phyloP scores from a whole-genome alignment of 1,140 invertebrate species.

The Tenebrio molitor region DNA sequence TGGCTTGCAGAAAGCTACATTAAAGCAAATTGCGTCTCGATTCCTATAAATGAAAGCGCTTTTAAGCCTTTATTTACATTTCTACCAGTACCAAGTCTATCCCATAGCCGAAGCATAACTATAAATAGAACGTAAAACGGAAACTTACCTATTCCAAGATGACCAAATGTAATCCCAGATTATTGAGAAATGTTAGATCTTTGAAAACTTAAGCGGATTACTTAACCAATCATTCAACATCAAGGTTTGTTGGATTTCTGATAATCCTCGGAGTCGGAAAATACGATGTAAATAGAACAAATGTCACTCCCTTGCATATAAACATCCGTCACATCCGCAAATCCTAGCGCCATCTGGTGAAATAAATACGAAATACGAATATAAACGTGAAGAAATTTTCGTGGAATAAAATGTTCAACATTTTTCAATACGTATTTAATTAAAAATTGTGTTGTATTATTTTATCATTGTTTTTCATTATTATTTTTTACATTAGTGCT shows the following conservation, averaged over 20 bases:
- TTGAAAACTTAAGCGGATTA: not conserved
- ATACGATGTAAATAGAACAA: slow-evolving; percentile 6
- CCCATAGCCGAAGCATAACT: slow-evolving; percentile 22
- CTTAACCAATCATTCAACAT: too few relatives aligned
- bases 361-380: too few relatives aligned
- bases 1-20: slow-evolving; percentile 28
- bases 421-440: too few relatives aligned
- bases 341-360: too few relatives aligned
- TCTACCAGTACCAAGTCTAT: slow-evolving; percentile 14
- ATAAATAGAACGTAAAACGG: slow-evolving; percentile 12
- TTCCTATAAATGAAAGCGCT: slow-evolving; percentile 34
- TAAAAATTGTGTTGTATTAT: too few relatives aligned
- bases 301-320: not conserved
- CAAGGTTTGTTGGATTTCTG: not conserved
- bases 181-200: slow-evolving; percentile 1
- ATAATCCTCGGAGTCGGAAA: not conserved
- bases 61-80: slow-evolving; percentile 33
- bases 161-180: too few relatives aligned
- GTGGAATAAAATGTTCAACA: too few relatives aligned
- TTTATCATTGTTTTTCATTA: too few relatives aligned
- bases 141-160: slow-evolving; percentile 7
- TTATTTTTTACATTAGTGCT: too few relatives aligned
- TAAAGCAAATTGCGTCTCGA: slow-evolving; percentile 29
- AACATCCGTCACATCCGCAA: not conserved
- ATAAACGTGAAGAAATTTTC: too few relatives aligned